Evolutionary conservation across 2,113 vertebrate species (phyloP).

Genomic region (Zapus hudsonius): DNA sequence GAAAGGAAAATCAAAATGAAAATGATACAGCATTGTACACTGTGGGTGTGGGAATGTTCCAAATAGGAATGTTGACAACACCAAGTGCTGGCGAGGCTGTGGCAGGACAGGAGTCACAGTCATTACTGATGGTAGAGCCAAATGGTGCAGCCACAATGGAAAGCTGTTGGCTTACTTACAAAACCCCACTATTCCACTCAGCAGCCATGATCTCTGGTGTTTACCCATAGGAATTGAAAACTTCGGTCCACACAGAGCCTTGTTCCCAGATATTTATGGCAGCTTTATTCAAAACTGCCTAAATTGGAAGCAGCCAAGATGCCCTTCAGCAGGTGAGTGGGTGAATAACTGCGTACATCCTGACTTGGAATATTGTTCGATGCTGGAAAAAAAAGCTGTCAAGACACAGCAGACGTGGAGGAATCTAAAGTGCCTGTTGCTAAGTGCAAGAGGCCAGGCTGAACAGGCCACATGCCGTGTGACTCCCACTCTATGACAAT

Average conservation of each 20-base stretch:
- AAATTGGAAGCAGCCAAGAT: neutral
- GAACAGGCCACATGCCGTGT: no score
- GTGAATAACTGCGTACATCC: neutral
- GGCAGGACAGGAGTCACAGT: no score
- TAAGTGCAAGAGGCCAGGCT: neutral
- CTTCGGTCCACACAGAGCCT: neutral
- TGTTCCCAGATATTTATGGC: neutral
- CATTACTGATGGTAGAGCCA: neutral
- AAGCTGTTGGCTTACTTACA: no score
- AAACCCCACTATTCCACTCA: rapidly evolving
- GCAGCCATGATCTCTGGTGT: neutral
- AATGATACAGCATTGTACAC: rapidly evolving
- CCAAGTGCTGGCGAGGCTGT: neutral
- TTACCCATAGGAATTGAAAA: neutral
- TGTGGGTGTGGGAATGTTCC: no score
- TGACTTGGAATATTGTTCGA: neutral
- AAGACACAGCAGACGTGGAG: neutral
- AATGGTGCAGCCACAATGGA: rapidly evolving
- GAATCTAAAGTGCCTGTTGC: neutral
- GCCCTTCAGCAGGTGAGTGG: neutral
- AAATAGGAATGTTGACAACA: neutral
- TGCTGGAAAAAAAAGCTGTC: neutral
- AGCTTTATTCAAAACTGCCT: neutral
- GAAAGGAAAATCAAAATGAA: no score
- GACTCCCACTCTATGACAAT: neutral